Base-by-base conservation (phyloP, 1,140 invertebrate genomes). In the Cheumatopsyche charites region DNA sequence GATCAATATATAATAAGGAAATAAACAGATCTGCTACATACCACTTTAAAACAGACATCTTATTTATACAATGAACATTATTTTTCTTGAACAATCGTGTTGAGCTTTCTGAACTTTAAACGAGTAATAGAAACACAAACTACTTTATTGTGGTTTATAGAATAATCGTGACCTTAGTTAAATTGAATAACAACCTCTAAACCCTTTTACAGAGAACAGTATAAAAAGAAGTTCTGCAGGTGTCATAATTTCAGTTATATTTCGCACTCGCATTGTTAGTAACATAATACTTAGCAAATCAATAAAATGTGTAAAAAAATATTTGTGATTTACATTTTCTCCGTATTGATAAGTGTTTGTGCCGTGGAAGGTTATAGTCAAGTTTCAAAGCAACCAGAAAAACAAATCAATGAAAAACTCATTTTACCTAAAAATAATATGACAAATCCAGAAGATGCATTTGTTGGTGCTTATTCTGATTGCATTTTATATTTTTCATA, bases 401-500 rank as follows among this genome's bases (percentile, higher is more conserved):
- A 43, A 65, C 25, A 73, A 69, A 74, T 26, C 17, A 26, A 63
- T 67, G 67, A 71, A 62, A 41, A 41, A 52, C 11, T 29, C 13
- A 25, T 17, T 9, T 9, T 15, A 17, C 1, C 15, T n/a, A n/a
- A 52, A 52, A 52, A 52, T 7, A 17, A 52, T 52, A 6, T 5
- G n/a, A 2, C 42, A 58, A 78, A 77, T 67, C 72, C 77, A n/a
- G 77, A 79, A 58, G 70, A 79, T 76, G 79, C 79, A 7, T 83
- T 82, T 65, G 73, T 80, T 72, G 81, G 81, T 75, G 83, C 85
- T 67, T 86, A 86, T 78, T 78, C 80, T 7, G 81, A 83, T 75
- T 85, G 83, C 77, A 77, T 84, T 69, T 68, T 81, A 25, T 77
- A 80, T 72, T 77, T 88, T 0, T 88, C 87, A 0, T 80, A 84